Percentiles rank a stretch among this genome's conserved stretches.
phyloP scores from a whole-genome alignment of 1,140 invertebrate genomes.

The Phthorimaea operculella region DNA sequence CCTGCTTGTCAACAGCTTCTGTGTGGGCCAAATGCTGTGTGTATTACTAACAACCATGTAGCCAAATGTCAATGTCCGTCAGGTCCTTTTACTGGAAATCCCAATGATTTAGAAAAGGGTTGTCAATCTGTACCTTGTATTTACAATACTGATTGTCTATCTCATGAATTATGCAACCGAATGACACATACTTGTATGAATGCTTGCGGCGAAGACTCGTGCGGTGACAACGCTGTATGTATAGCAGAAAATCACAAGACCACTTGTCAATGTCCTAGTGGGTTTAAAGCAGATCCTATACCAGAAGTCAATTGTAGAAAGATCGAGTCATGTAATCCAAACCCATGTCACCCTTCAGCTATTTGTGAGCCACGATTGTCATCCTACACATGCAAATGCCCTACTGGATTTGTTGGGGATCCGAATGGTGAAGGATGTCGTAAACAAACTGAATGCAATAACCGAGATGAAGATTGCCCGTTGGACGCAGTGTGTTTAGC shows the following conservation, averaged over 20 bases:
- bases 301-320: slow-evolving; percentile 82
- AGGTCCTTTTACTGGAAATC: slow-evolving; percentile 85
- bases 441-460: slow-evolving; percentile 76
- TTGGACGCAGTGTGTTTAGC: slow-evolving; percentile 77
- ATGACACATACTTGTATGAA: slow-evolving; percentile 84
- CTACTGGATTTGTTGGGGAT: slow-evolving; percentile 79
- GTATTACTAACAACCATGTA: slow-evolving; percentile 87
- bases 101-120: slow-evolving; percentile 77
- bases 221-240: slow-evolving; percentile 89
- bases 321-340: slow-evolving; percentile 76
- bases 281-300: slow-evolving; percentile 81
- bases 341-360: slow-evolving; percentile 84
- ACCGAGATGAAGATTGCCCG: slow-evolving; percentile 81
- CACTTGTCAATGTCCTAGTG: slow-evolving; percentile 85
- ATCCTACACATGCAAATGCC: slow-evolving; percentile 80
- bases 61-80: slow-evolving; percentile 89
- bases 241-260: slow-evolving; percentile 85
- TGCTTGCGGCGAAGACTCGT: slow-evolving; percentile 83
- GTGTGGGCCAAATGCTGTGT: slow-evolving; percentile 87
- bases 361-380: slow-evolving; percentile 76
- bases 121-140: slow-evolving; percentile 86
- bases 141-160: slow-evolving; percentile 84
- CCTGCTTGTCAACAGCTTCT: slow-evolving; percentile 79
- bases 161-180: slow-evolving; percentile 82
- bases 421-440: slow-evolving; percentile 78